phyloP scores from a whole-genome alignment of 2,113 vertebrate genomes.

The Cynocephalus volans region DNA sequence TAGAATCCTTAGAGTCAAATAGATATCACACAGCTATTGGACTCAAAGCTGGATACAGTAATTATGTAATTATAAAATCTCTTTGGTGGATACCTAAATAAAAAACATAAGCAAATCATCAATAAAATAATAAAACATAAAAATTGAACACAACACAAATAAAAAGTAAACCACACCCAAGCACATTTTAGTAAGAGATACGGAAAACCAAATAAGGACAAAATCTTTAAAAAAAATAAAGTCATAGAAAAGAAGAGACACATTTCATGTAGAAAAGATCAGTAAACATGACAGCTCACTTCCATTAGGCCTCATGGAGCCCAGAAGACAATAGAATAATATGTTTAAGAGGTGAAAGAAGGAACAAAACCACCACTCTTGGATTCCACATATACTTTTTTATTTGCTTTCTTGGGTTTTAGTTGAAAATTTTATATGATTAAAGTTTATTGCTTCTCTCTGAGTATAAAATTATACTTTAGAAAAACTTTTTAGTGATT shows the following conservation, averaged over 20 bases:
- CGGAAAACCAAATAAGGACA: neutral
- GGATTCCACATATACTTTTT: neutral
- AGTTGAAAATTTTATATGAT: too few relatives aligned
- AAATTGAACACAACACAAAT: neutral
- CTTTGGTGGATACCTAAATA: neutral
- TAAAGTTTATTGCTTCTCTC: too few relatives aligned
- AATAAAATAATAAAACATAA: neutral
- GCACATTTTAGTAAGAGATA: neutral
- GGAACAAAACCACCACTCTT: neutral
- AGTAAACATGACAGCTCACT: neutral
- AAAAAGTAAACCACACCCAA: neutral
- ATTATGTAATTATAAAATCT: neutral
- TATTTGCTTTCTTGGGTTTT: too few relatives aligned
- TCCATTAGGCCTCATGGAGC: too few relatives aligned
- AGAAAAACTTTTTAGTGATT: too few relatives aligned
- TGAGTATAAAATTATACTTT: too few relatives aligned
- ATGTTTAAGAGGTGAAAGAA: neutral
- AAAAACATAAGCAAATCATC: neutral
- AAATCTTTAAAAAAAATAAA: neutral
- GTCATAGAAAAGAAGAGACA: neutral
- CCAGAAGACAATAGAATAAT: neutral
- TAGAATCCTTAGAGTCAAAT: neutral
- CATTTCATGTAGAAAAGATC: neutral
- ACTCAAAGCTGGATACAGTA: neutral
- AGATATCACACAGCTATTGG: neutral